Conservation (phyloP, 2,113 vertebrate species). For the Bos indicus region DNA sequence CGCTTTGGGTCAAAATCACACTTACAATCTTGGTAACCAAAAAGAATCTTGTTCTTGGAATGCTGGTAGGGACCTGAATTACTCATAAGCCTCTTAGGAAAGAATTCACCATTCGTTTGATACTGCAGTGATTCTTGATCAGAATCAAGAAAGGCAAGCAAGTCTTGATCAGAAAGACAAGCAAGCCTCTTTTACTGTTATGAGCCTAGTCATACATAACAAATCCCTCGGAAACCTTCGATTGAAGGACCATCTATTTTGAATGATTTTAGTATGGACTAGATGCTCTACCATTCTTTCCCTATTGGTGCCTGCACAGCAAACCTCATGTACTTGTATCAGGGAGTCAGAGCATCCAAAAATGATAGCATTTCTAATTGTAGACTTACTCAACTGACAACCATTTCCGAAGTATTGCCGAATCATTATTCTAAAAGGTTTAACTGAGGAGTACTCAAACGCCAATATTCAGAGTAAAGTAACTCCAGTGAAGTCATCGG, state of each 20-base stretch:
- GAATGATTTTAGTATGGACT: neutral
- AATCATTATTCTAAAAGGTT: neutral
- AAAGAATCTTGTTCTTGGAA: conserved; percentile 64
- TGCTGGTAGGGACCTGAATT: conserved; percentile 61
- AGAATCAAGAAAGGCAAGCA: conserved; percentile 15
- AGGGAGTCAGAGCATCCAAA: neutral
- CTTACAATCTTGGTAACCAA: conserved; percentile 60
- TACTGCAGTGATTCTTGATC: conserved; percentile 52
- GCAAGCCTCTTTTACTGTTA: neutral
- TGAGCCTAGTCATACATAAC: neutral
- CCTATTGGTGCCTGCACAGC: neutral
- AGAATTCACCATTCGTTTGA: conserved; percentile 63
- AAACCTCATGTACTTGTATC: neutral
- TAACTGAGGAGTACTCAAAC: neutral
- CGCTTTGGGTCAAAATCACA: conserved; percentile 48
- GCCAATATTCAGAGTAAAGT: neutral
- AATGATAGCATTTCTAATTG: neutral
- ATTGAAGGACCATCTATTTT: neutral
- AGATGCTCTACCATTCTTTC: neutral
- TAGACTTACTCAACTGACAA: neutral
- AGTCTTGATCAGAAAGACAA: conserved; percentile 51
- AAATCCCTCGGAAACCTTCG: neutral
- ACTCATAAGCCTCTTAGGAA: conserved; percentile 69
- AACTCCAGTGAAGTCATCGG: neutral
- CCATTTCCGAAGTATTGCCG: neutral